Conservation (phyloP, 2,113 vertebrate genomes). For the Pyrgilauda ruficollis region DNA sequence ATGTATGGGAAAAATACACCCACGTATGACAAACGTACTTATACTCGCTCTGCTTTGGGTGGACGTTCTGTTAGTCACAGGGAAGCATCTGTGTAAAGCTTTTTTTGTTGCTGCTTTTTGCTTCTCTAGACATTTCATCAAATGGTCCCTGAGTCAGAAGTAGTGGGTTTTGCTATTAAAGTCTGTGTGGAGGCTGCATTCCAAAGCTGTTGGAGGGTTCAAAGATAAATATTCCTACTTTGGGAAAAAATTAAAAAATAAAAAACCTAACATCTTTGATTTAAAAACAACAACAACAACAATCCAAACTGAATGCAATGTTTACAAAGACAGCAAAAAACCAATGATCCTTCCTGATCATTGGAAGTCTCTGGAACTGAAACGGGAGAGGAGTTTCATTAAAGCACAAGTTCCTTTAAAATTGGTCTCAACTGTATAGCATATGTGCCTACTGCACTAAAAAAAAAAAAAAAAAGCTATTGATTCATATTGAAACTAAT, state of each 20-base stretch:
- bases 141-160: constrained; percentile 82
- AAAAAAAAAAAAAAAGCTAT: not conserved
- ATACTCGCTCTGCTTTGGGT: constrained; percentile 61
- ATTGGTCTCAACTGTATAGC: not conserved
- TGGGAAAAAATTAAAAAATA: not conserved
- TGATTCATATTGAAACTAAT: constrained; percentile 38
- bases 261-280: not conserved
- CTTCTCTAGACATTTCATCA: constrained; percentile 77
- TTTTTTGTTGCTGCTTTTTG: constrained; percentile 65
- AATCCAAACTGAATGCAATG: constrained; percentile 30
- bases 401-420: constrained; percentile 9
- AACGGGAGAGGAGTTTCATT: not conserved
- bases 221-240: constrained; percentile 72
- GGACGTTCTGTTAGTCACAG: constrained; percentile 77
- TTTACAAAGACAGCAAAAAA: constrained; percentile 26
- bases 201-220: constrained; percentile 65
- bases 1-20: constrained; percentile 75
- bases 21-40: constrained; percentile 72
- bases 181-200: constrained; percentile 73
- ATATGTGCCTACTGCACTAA: not conserved
- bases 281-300: constrained; percentile 30
- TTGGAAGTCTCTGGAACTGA: not conserved
- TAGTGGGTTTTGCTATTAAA: constrained; percentile 81
- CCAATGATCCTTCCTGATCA: not conserved
- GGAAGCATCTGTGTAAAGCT: constrained; percentile 74